Evolutionary conservation across 2,888 invertebrate genomes (phyloP), one percentile per base, ranked within the genome.

Genomic region (Lepidochitona cinerea): DNA sequence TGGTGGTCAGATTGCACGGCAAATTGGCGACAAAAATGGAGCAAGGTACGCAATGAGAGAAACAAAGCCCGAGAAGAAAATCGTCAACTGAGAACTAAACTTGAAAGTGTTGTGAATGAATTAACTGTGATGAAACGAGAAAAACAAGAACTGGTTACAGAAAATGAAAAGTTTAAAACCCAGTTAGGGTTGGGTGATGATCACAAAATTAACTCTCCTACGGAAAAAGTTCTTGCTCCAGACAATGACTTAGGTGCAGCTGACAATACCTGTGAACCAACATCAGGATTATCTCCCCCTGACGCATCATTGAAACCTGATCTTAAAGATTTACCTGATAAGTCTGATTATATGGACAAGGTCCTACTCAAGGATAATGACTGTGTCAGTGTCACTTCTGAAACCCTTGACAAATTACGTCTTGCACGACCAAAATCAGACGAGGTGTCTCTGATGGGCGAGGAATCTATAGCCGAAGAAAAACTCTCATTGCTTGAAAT

Each of bases 1-100:
- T 99, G 98, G 98, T 99, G 95, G 98, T 97, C 96, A 70, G 98
- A 98, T 91, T 99, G 99, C 90, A 98, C 98, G 0, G 96, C 97
- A 0, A 96, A 96, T 89, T 97, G 97, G 97, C 92, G 97, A 41
- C 96, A 96, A 89, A 98, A 98, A 89, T 99, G 98, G 98, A 96
- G 96, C 92, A 94, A 97, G 93, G 95, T 96, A 83, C 93, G 97
- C 71, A 87, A 87, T 89, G 98, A 98, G 92, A 93, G 98, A 33
- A 98, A 98, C 89, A 96, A 96, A 88, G 95, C 97, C 0, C 92
- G 97, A 52, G 97, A 98, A 84, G 97, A 98, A 91, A 94, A 95
- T 0, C 95, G 97, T 89, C 94, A 95, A 81, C 89, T 96, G 3
- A 93, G 96, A 83, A 93, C 93, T 49, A 96, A 96, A 92, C 92